A percentile compares a stretch with the other conserved stretches of the same genome.
phyloP scores from a whole-genome alignment of 2,797 vertebrate species.

The Tragopan temminckii region DNA sequence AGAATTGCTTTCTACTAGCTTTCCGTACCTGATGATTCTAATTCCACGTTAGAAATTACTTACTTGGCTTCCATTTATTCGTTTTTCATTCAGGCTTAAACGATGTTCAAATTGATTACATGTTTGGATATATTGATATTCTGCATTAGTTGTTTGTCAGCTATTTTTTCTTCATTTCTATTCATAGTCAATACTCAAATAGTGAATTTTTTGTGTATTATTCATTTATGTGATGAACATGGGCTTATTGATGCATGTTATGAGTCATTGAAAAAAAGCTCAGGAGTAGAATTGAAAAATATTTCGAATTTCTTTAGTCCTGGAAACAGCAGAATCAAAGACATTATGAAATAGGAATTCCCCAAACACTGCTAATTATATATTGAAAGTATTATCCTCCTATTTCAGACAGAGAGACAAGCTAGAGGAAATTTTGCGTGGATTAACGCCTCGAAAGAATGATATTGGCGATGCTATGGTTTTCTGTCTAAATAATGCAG shows the following conservation, averaged over 20 bases:
- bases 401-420: slow-evolving; percentile 94
- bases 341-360: neutral
- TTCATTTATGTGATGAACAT: neutral
- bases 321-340: neutral
- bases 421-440: slow-evolving; percentile 94
- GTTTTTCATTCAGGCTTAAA: neutral
- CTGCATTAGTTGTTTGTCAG: neutral
- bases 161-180: neutral
- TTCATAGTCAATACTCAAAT: neutral
- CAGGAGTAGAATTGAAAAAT: neutral
- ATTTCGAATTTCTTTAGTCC: neutral
- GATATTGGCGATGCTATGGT: slow-evolving; percentile 97
- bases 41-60: neutral
- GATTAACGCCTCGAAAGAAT: slow-evolving; percentile 92
- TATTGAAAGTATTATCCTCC: neutral
- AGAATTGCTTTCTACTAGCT: neutral
- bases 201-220: neutral
- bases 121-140: neutral
- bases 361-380: neutral
- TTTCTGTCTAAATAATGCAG: slow-evolving; percentile 95
- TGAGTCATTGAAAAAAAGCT: neutral
- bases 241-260: neutral
- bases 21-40: neutral
- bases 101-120: neutral
- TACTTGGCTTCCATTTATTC: neutral